Evolutionary conservation across 2,888 invertebrate genomes (phyloP), one percentile per base, ranked within the genome.

Genomic region (Lasioglossum malachurum): DNA sequence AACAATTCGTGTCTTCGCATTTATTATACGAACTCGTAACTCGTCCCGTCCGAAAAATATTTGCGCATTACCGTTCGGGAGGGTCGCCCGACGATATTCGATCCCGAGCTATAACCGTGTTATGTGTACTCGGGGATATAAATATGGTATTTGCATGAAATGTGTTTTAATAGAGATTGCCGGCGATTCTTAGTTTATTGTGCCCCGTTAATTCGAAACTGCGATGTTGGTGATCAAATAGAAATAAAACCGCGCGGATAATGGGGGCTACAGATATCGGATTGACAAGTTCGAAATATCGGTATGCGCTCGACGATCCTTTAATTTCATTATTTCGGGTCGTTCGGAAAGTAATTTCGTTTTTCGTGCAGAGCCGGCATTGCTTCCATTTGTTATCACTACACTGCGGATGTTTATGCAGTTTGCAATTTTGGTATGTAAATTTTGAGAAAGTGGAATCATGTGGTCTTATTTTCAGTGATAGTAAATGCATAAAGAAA

Each of bases 1-100:
- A 74, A 77, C 88, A 82, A 84, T 86, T 82, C 89, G 85, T 89
- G 89, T 85, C 83, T 69, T 78, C 75, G 85, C 89, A 88, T 88
- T 87, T 87, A 87, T 88, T 83, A 87, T 82, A 80, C 46, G 78
- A 75, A 72, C 80, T 76, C 81, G 77, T 74, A 64, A 64, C 31
- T 64, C 64, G 64, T 2, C 16, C 38, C 74, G 27, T n/a, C 78
- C 57, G 71, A 76, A 79, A 86, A 88, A 88, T 81, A 84, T 84
- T 84, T 79, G 44, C 44, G 44, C 75, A 35, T 78, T 76, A 73
- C 75, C 75, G 41, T 73, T 16, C 64, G 31, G 7, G 64, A 7
- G 27, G 41, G 10, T 19, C 12, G 16, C 10, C 23, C 10, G 23
- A 82, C 23, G 44, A 35, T 10, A 82, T 73, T 53, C 23, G 38